Evolutionary conservation across 1,140 invertebrate genomes (phyloP), one percentile per base, ranked within the genome.

Genomic region (Brachionus paranguensis): DNA sequence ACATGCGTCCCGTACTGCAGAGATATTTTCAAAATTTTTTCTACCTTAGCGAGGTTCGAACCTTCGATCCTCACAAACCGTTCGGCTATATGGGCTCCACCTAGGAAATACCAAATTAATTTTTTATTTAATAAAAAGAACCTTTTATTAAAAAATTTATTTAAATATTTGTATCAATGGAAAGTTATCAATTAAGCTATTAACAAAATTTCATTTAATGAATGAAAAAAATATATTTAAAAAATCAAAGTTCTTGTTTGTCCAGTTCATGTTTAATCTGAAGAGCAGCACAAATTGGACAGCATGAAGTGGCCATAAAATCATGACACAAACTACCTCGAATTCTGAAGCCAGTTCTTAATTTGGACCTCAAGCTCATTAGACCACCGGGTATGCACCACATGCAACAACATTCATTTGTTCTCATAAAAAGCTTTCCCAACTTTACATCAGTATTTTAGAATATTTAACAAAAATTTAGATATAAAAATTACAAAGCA

Each of bases 321-420:
- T 81, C 78, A 14, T 47, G 55, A 27, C 53, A 81, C 45, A 81
- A 64, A 64, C 53, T 81, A 2, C 78, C 78, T 43, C 33, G 20
- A 27, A 81, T 81, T 81, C 78, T 60, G 41, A 81, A 68, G 11
- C 78, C 78, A 27, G 78, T 81, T 65, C 78, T 60, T 41, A 81
- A 64, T 64, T 81, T 81, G 17, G 78, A 29, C 41, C 78, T 41
- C 12, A 81, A n/a, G 11, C 53, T 47, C 53, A 81, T 68, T 47
- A 81, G 33, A 47, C 78, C 78, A 68, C 78, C 37, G n/a, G 78
- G 78, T 8, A 81, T 41, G 20, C 20, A 64, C 50, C 50, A 81
- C 78, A 81, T 81, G 43, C 78, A 81, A 47, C 78, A 81, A 68
- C 78, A 81, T 81, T 81, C 78, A 81, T 68, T 68, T 43, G 78